Evolutionary conservation across 2,797 vertebrate genomes (phyloP).

Genomic region (Acanthopagrus latus): DNA sequence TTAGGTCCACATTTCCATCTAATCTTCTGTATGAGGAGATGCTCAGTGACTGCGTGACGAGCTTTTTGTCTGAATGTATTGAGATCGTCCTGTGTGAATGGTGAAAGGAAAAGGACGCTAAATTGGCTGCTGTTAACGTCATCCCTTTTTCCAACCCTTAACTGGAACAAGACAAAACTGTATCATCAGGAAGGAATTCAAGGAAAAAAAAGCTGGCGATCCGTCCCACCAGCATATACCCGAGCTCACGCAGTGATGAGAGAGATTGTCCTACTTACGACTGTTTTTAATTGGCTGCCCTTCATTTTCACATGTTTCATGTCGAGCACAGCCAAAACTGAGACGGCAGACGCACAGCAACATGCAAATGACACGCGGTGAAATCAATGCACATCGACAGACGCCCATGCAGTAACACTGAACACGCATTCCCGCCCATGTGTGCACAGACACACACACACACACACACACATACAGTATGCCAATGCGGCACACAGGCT

Average conservation of each 20-base stretch:
- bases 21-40: neutral
- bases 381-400: conserved; percentile 58
- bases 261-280: conserved; percentile 53
- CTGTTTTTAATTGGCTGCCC: conserved; percentile 46
- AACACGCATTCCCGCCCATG: conserved; percentile 24
- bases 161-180: conserved; percentile 13
- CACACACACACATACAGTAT: conserved; percentile 28
- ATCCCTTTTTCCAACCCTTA: conserved; percentile 16
- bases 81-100: too few species aligned
- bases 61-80: neutral
- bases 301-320: conserved; percentile 37
- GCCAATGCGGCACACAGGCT: conserved; percentile 52
- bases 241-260: conserved; percentile 25
- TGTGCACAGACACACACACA: conserved; percentile 12
- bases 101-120: neutral
- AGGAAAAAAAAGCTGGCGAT: neutral
- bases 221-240: conserved; percentile 40
- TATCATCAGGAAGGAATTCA: neutral
- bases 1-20: neutral
- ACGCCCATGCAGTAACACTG: conserved; percentile 21
- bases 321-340: conserved; percentile 9
- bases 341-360: conserved; percentile 28
- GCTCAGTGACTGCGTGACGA: neutral
- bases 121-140: conserved; percentile 3
- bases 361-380: conserved; percentile 51